Conservation (phyloP, 2,888 invertebrate genomes). For the Orchesellides sinensis region DNA sequence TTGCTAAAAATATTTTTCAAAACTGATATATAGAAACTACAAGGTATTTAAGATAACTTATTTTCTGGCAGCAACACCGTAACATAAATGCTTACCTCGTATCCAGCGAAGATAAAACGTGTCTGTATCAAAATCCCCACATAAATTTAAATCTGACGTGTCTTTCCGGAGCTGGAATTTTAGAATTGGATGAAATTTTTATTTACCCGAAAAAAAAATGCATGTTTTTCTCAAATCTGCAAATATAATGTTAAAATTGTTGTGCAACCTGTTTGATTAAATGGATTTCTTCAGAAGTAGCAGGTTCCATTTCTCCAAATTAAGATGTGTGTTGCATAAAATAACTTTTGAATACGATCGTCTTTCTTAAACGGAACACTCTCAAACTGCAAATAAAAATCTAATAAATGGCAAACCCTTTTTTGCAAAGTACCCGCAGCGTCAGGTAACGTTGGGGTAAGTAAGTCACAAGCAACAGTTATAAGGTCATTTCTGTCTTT, state of each 20-base stretch:
- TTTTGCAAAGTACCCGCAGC: too few relatives aligned
- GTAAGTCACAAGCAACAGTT: too few relatives aligned
- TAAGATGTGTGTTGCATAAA: too few relatives aligned
- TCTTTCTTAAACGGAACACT: too few relatives aligned
- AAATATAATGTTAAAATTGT: neutral
- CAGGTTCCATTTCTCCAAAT: constrained; percentile 3
- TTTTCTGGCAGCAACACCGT: too few relatives aligned
- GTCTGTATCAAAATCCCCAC: constrained; percentile 56
- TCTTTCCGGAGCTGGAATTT: constrained; percentile 47
- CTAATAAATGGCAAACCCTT: too few relatives aligned
- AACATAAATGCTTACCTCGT: constrained; percentile 49
- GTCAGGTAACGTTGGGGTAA: too few relatives aligned
- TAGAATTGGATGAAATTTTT: neutral
- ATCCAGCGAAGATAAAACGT: constrained; percentile 63
- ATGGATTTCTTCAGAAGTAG: neutral
- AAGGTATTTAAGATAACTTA: neutral
- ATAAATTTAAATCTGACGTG: constrained; percentile 54
- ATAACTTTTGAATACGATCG: too few relatives aligned
- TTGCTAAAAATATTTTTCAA: constrained; percentile 60
- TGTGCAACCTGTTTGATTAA: constrained; percentile 20
- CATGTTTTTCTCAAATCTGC: neutral
- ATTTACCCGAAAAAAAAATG: neutral
- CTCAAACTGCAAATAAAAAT: too few relatives aligned
- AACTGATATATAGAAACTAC: neutral
- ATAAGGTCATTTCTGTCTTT: too few relatives aligned